A percentile compares a stretch with the other conserved stretches of the same genome.
Evolutionary conservation across 1,140 invertebrate species (phyloP).

Genomic region (Protaetia brevitarsis): DNA sequence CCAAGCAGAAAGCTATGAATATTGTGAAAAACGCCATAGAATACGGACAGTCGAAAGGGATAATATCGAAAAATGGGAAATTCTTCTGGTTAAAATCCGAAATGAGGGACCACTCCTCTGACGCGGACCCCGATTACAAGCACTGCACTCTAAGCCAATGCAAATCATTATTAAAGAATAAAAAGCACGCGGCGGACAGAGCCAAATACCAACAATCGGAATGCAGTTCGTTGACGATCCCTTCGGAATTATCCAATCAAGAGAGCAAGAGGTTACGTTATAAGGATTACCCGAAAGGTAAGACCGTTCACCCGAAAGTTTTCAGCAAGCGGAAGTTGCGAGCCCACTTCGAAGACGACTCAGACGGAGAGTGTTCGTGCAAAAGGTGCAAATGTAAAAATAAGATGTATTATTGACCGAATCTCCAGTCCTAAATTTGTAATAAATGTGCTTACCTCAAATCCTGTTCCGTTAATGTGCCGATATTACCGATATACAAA

Average conservation of each 20-base stretch:
- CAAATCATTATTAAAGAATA: not conserved
- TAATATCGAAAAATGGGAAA: slow-evolving; percentile 17
- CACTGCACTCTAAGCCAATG: not conserved
- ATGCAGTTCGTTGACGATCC: not conserved
- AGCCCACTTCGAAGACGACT: slow-evolving; percentile 1
- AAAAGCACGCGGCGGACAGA: not conserved
- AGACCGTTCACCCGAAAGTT: not conserved
- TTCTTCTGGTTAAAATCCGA: slow-evolving; percentile 14
- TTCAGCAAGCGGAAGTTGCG: not conserved
- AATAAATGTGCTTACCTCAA: slow-evolving; percentile 56
- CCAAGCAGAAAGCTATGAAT: slow-evolving; percentile 9
- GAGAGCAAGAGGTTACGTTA: not conserved
- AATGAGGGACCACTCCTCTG: not conserved
- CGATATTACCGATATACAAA: slow-evolving; percentile 91
- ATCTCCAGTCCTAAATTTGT: not conserved
- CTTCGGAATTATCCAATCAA: not conserved
- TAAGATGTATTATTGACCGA: not conserved
- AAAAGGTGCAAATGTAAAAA: not conserved
- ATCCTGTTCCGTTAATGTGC: slow-evolving; percentile 89
- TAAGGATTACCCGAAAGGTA: not conserved
- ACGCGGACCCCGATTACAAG: too few species aligned
- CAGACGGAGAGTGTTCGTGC: not conserved
- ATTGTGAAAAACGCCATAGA: slow-evolving; percentile 8
- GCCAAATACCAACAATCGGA: not conserved
- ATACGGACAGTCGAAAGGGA: slow-evolving; percentile 17